phyloP scores from a whole-genome alignment of 2,888 invertebrate genomes.

The Pantelozetes paolii region DNA sequence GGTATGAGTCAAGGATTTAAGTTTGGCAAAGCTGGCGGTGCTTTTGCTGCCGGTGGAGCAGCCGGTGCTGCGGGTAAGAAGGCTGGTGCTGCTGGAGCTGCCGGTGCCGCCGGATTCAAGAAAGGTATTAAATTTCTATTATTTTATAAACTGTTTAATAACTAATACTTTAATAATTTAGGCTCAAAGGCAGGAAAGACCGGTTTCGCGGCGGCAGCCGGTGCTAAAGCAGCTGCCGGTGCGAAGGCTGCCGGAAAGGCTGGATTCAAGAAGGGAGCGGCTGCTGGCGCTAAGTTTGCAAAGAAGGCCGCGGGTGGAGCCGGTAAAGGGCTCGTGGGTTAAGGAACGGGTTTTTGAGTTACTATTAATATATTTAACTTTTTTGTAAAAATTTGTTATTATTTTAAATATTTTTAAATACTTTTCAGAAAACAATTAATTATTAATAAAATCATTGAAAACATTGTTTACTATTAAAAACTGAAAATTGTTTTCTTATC shows the following conservation, averaged over 20 bases:
- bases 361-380: background rate
- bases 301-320: background rate
- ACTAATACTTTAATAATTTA: background rate
- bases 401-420: background rate
- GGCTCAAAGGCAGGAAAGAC: conserved; percentile 31
- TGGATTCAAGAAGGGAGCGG: conserved; percentile 24
- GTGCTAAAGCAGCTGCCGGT: background rate
- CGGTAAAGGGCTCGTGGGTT: background rate
- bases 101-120: conserved; percentile 11
- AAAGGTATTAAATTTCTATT: background rate
- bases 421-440: too few species aligned
- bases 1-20: conserved; percentile 41
- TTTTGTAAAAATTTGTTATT: background rate
- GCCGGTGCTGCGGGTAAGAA: conserved; percentile 15
- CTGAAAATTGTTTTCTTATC: too few species aligned
- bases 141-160: background rate
- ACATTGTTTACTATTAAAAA: too few species aligned
- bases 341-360: background rate
- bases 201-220: conserved; percentile 15
- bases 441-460: too few species aligned
- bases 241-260: background rate
- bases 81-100: conserved; percentile 16
- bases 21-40: conserved; percentile 32
- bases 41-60: background rate
- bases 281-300: background rate